Evolutionary conservation across 2,113 vertebrate species (phyloP).

Genomic region (Onychostruthus taczanowskii): DNA sequence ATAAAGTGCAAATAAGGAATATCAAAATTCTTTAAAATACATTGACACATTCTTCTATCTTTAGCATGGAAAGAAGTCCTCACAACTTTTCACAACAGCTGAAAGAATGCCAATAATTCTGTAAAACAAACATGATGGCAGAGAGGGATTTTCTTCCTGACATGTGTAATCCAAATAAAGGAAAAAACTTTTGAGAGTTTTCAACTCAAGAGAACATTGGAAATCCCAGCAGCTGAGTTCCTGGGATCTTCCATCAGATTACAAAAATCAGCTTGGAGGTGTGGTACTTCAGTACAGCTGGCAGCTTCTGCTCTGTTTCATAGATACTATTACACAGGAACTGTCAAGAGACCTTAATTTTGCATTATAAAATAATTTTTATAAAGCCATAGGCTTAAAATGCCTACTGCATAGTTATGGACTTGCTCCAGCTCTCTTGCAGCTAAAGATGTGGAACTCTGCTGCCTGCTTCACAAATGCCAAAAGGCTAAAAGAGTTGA

Average conservation of each 20-base stretch:
- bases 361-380: not conserved
- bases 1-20: not conserved
- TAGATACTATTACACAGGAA: not conserved
- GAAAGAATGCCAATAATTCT: not conserved
- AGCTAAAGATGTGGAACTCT: not conserved
- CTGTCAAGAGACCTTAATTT: not conserved
- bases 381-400: not conserved
- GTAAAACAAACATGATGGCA: fast-evolving
- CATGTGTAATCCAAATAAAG: not conserved
- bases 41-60: not conserved
- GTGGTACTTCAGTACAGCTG: not conserved
- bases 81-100: not conserved
- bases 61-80: not conserved
- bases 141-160: not conserved
- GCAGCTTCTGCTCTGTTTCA: not conserved
- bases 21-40: not conserved
- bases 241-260: not conserved
- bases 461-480: not conserved
- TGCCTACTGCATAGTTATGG: not conserved
- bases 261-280: not conserved
- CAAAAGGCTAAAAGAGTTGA: not conserved
- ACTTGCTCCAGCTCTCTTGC: not conserved
- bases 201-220: not conserved
- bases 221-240: not conserved
- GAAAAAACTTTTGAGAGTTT: not conserved